Conservation (phyloP, 2,888 invertebrate genomes). For the Euzophera pinguis region DNA sequence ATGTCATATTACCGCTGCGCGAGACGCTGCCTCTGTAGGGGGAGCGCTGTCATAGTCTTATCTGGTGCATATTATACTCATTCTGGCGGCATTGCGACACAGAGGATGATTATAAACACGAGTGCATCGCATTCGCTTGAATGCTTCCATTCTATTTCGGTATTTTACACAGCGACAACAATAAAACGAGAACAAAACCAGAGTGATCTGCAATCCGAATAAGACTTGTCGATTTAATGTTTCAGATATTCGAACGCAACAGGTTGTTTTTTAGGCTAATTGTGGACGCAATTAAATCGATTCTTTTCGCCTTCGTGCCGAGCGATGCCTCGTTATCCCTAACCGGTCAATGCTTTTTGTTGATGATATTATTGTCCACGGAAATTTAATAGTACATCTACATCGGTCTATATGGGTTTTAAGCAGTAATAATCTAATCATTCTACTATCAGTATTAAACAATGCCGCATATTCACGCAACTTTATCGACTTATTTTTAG, state of each 20-base stretch:
- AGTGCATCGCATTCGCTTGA: slow-evolving; percentile 4
- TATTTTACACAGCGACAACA: slow-evolving; percentile 7
- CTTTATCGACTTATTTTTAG: not conserved
- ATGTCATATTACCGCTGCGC: no score
- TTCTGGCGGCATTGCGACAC: slow-evolving; percentile 14
- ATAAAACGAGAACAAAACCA: slow-evolving; percentile 8
- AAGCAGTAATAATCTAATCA: no score
- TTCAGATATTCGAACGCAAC: slow-evolving; percentile 51
- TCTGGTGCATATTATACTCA: not conserved
- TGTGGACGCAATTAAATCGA: slow-evolving; percentile 61
- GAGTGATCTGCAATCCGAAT: slow-evolving; percentile 22
- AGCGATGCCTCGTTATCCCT: slow-evolving; percentile 46
- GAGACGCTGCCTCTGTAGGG: no score
- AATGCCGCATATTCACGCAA: no score
- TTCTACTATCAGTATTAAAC: no score
- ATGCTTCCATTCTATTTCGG: slow-evolving; percentile 9
- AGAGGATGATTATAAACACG: not conserved
- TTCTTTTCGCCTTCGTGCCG: slow-evolving; percentile 50
- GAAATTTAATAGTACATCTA: no score
- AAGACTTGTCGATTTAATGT: slow-evolving; percentile 31
- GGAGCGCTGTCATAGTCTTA: not conserved
- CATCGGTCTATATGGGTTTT: no score
- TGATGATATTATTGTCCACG: slow-evolving; percentile 29
- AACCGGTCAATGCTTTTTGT: slow-evolving; percentile 46
- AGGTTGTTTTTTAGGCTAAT: slow-evolving; percentile 68